phyloP scores from a whole-genome alignment of 2,888 invertebrate genomes.

The Hermaeophaga mercurialis region DNA sequence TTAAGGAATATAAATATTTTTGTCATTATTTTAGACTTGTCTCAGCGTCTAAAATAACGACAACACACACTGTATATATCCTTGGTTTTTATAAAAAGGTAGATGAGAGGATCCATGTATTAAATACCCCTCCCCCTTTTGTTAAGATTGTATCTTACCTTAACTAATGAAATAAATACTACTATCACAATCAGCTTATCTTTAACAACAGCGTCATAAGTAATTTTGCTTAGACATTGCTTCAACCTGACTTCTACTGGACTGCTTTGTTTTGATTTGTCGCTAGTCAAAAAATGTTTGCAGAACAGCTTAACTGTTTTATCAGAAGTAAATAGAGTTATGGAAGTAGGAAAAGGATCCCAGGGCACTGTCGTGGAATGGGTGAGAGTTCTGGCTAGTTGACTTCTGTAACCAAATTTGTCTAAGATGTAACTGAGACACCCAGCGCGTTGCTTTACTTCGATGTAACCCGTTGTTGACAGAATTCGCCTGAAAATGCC shows the following conservation, averaged over 20 bases:
- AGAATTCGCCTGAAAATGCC: slow-evolving; percentile 65
- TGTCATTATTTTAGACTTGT: too few relatives aligned
- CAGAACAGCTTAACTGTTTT: slow-evolving; percentile 72
- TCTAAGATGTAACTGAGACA: slow-evolving; percentile 87
- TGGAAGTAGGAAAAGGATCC: slow-evolving; percentile 68
- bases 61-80: too few relatives aligned
- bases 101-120: too few relatives aligned
- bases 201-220: slow-evolving; percentile 80
- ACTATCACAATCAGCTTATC: slow-evolving; percentile 79
- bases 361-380: slow-evolving; percentile 72
- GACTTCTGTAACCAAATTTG: slow-evolving; percentile 78
- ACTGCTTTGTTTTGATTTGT: slow-evolving; percentile 20
- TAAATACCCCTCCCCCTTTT: too few relatives aligned
- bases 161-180: slow-evolving; percentile 71
- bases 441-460: slow-evolving; percentile 88
- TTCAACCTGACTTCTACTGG: slow-evolving; percentile 61
- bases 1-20: too few relatives aligned
- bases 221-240: slow-evolving; percentile 69
- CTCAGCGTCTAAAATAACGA: too few relatives aligned
- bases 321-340: slow-evolving; percentile 78
- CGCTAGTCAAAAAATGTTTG: slow-evolving; percentile 64
- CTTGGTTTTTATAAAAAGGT: too few relatives aligned
- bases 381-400: slow-evolving; percentile 80
- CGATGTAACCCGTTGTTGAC: slow-evolving; percentile 71
- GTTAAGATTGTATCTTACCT: slow-evolving; percentile 64